Base-by-base conservation (phyloP, 2,888 invertebrate genomes). In the Phytoseiulus persimilis region DNA sequence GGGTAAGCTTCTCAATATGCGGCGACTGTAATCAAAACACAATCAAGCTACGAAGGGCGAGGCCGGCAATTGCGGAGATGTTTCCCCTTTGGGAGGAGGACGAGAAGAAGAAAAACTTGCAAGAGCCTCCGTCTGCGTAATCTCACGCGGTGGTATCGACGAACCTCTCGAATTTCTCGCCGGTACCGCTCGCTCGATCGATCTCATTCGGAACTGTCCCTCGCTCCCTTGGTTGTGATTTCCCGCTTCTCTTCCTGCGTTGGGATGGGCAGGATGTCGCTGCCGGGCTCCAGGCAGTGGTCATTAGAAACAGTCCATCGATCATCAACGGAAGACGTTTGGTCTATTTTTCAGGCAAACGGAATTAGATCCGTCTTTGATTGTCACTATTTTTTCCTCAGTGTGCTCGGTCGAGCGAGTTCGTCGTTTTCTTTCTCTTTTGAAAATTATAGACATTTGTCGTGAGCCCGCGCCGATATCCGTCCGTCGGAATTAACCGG, bases 11-110 rank as follows among this genome's bases (percentile, higher is more conserved):
- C 65, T 65, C 65, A 65, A 65, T 65, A 65, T 65, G 65, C 65
- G 65, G 65, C 18, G 65, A 45, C 87, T 87, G 33, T 87, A 87
- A 87, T 87, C 87, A 87, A 87, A 87, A 87, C 87, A 87, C 87
- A 87, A 87, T 87, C 87, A 87, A 87, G 65, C 65, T 65, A 65
- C 65, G 65, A 18, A 65, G 65, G 65, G 65, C 65, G 65, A 65
- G 65, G 65, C 65, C 65, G 65, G 65, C 65, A 65, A 65, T 65
- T 65, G 5, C 65, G 65, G 28, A 65, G 18, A 23, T 6, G 18
- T 65, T 65, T 28, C 65, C 65, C 23, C 18, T 23, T 65, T 65
- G 65, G 65, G 18, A 65, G 5, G 65, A 65, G 28, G 28, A 28
- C 5, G 28, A 65, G 28, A 23, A 18, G 18, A 28, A 3, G 28